Percentiles rank a stretch among this genome's conserved stretches.
phyloP scores from a whole-genome alignment of 1,140 invertebrate genomes.

The Varroa destructor region DNA sequence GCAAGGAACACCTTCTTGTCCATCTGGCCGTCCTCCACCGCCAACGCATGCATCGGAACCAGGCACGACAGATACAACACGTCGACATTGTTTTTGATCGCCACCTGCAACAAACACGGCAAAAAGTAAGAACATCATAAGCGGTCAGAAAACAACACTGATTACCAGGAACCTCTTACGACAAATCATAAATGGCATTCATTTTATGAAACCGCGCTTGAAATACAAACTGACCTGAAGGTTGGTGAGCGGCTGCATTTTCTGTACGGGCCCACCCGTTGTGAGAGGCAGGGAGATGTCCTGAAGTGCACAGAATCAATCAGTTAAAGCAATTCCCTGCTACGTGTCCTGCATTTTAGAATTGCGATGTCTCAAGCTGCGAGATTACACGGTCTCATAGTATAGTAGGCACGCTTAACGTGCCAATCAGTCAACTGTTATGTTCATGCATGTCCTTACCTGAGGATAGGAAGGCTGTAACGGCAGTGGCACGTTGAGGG shows the following conservation, averaged over 20 bases:
- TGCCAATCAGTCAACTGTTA: no score
- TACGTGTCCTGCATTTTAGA: no score
- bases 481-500: slow-evolving; percentile 61
- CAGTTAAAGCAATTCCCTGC: no score
- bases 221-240: slow-evolving; percentile 53
- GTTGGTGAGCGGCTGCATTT: slow-evolving; percentile 94
- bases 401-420: no score
- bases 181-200: not conserved
- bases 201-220: not conserved
- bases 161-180: not conserved
- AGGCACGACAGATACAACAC: slow-evolving; percentile 94
- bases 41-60: slow-evolving; percentile 83
- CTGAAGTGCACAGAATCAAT: slow-evolving; percentile 34
- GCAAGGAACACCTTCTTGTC: slow-evolving; percentile 93
- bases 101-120: slow-evolving; percentile 53
- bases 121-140: slow-evolving; percentile 14
- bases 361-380: no score
- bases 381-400: no score
- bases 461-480: slow-evolving; percentile 66
- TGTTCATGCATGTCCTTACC: no score
- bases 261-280: slow-evolving; percentile 77
- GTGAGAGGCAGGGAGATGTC: slow-evolving; percentile 62
- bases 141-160: slow-evolving; percentile 1
- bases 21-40: slow-evolving; percentile 90
- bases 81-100: slow-evolving; percentile 96